Evolutionary conservation across 2,113 vertebrate species (phyloP).

Genomic region (Amblyornis subalaris): DNA sequence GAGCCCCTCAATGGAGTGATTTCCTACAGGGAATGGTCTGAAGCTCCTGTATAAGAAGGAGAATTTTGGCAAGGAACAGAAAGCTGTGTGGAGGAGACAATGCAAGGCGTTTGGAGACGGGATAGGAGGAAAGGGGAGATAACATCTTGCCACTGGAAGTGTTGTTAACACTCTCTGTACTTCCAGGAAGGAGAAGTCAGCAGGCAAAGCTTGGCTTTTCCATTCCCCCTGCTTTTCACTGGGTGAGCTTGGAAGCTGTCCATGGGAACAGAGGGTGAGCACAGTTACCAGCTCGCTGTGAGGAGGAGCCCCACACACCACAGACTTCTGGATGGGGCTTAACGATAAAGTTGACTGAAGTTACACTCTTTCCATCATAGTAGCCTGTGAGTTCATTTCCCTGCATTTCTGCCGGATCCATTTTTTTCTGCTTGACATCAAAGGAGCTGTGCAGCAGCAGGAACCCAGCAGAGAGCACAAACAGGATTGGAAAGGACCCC

Average conservation of each 20-base stretch:
- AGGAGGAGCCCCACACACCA: background rate
- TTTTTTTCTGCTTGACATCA: constrained; percentile 22
- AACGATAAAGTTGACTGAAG: constrained; percentile 14
- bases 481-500: background rate
- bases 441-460: constrained; percentile 15
- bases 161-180: accelerated
- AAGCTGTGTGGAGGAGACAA: background rate
- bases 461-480: background rate
- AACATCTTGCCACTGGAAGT: background rate
- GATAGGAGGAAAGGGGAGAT: background rate
- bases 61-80: background rate
- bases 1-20: background rate
- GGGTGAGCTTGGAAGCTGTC: background rate
- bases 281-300: background rate
- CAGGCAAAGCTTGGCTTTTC: background rate
- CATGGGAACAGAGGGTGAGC: background rate
- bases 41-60: background rate
- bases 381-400: constrained; percentile 30
- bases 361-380: background rate
- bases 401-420: background rate
- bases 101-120: background rate
- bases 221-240: background rate
- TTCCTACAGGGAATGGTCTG: background rate
- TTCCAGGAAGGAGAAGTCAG: background rate
- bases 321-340: background rate